Evolutionary conservation across 2,888 invertebrate genomes (phyloP), one percentile per base, ranked within the genome.

Genomic region (Ophraella communa): DNA sequence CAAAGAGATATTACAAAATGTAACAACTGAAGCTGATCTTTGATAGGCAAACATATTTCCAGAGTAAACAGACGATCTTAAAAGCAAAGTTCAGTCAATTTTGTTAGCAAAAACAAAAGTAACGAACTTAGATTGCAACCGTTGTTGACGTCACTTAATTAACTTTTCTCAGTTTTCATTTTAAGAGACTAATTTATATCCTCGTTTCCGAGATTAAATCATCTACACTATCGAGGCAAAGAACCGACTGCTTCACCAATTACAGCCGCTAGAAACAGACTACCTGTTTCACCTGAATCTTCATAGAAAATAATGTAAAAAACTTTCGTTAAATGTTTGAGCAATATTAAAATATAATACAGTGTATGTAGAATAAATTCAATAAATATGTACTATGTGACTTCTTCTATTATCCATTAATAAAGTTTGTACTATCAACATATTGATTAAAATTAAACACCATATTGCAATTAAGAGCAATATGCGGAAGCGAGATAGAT

Each of bases 131-230:
- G 67, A 71, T 72, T 67, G 69, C 71, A 73, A 71, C 66, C 64
- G 70, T 73, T 74, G 73, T 70, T 24, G 44, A 49, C 60, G 69
- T 75, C 73, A 76, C 74, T 77, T 77, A 79, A 79, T 78, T 78
- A 78, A 77, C 78, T 78, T 78, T 76, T 73, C 74, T 71, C 70
- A 72, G 71, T 75, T 74, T 51, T 74, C 77, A 77, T 77, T 77
- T 74, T 67, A 74, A 72, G 71, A 74, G 73, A 74, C 76, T 77
- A 79, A 79, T 79, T 79, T 75, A 76, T 77, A 76, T 77, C 70
- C 66, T 71, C 72, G 71, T 71, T 67, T 70, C 73, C 66, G 71
- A 75, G 73, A 77, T 77, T 74, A 75, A 78, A 78, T 77, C 76
- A 75, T 77, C 39, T 11, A 11, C 21, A 47, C 30, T 10, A 30